Base-by-base conservation (phyloP, 1,140 invertebrate species). In the Forficula auricularia region DNA sequence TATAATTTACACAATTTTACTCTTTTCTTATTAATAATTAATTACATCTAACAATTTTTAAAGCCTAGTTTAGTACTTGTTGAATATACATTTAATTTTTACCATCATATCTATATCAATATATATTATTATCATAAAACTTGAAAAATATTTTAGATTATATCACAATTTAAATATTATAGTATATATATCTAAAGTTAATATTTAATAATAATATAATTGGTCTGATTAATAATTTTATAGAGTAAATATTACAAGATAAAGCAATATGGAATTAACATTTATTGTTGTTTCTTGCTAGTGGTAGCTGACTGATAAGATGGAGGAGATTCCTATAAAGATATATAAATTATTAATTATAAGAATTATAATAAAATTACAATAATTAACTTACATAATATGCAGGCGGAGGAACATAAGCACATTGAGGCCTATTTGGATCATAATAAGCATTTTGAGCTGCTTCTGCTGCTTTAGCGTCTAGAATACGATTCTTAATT, bases 381-480 rank as follows among this genome's bases (percentile, higher is more conserved):
- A 37, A 15, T 30, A 39, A 39, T 41, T 49, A 49, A 73, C 78
- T 72, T 68, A 85, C 82, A 62, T 84, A 82, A 54, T 81, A 81
- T 31, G 79, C 71, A 38, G 85, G 81, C 47, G 82, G 79, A 51
- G 86, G 85, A 48, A 88, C 77, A 53, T 85, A 89, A 40, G 81
- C 81, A 54, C 78, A 79, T 53, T 85, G 79, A 6, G 82, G 82
- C 56, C 70, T 71, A 54, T 75, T 80, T 7, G 82, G 83, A 67
- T 89, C 83, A 54, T 84, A 86, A 63, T 85, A 89, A 42, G 82
- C 86, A 61, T 75, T 83, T 57, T 77, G 79, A 35, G 82, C 81
- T 51, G 84, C 84, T 65, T 89, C 85, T 15, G 76, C 75, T 51
- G 84, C 84, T 66, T 89, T 88, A 34, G 79, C 77, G 73, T 84